phyloP scores from a whole-genome alignment of 1,140 invertebrate genomes.

The Scaptomyza graminum region DNA sequence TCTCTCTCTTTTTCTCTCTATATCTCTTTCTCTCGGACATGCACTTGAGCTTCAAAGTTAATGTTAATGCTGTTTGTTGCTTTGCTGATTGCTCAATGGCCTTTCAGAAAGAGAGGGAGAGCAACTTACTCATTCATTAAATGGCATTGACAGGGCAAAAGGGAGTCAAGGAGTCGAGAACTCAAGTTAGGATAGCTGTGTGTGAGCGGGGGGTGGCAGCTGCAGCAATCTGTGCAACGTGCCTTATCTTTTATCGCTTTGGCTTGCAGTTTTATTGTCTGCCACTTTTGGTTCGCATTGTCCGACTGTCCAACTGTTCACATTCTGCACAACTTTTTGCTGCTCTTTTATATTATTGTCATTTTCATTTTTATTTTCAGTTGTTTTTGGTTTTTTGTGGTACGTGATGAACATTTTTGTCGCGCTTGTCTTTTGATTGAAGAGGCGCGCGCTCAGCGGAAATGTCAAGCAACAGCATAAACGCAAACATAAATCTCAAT shows the following conservation, averaged over 20 bases:
- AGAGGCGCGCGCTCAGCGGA: slow-evolving; percentile 58
- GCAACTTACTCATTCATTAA: slow-evolving; percentile 43
- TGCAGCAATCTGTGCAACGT: slow-evolving; percentile 61
- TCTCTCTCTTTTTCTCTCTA: slow-evolving; percentile 6
- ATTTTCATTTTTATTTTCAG: slow-evolving; percentile 3
- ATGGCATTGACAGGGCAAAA: slow-evolving; percentile 28
- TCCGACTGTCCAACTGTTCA: slow-evolving; percentile 17
- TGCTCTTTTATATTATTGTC: slow-evolving; percentile 16
- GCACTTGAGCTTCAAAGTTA: slow-evolving; percentile 33
- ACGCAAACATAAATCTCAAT: slow-evolving; percentile 78
- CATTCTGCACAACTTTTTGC: not conserved
- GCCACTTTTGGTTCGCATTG: slow-evolving; percentile 67
- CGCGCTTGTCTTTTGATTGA: slow-evolving; percentile 73
- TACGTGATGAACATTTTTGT: slow-evolving; percentile 64
- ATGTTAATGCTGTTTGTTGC: slow-evolving; percentile 30
- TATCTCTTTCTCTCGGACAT: slow-evolving; percentile 2
- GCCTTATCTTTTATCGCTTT: slow-evolving; percentile 75
- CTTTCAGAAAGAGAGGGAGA: slow-evolving; percentile 16
- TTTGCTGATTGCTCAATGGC: slow-evolving; percentile 52
- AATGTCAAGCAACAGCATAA: slow-evolving; percentile 76
- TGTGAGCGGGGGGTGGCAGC: too few relatives aligned
- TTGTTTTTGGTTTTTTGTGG: slow-evolving; percentile 38
- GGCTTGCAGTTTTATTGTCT: slow-evolving; percentile 70
- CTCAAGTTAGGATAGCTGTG: too few relatives aligned
- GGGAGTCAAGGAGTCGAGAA: not conserved